Evolutionary conservation across 2,113 vertebrate genomes (phyloP), one percentile per base, ranked within the genome.

Genomic region (Aegotheles bennettii): DNA sequence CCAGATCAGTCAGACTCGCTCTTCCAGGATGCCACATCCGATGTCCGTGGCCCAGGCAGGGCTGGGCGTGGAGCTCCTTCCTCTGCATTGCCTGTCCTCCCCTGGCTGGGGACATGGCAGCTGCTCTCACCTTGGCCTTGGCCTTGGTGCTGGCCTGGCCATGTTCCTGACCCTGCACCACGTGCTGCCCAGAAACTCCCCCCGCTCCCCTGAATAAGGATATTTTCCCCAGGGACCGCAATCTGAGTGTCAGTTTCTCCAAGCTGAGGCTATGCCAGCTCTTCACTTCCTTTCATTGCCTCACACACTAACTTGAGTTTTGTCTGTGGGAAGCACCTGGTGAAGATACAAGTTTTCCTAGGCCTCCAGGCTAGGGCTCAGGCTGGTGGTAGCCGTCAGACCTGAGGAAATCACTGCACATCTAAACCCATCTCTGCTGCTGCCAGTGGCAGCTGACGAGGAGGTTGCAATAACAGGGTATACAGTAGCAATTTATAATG

Each of bases 1-100:
- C 57, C 1, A 29, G 31, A 92, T 80, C 42, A 13, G 12, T 38
- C 88, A 54, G 42, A 76, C 45, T 12, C 50, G 71, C 47, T 88
- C 42, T 35, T 71, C 42, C 63, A 75, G 33, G 35, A 26, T 0
- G 1, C 47, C 70, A 65, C 31, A 56, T 50, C 29, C 2, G 0
- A 50, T 0, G 0, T 33, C 64, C 28, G 25, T 0, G 0, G 59
- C 28, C 42, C 43, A 17, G n/a, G 40, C 25, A 70, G 31, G 31
- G 25, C 54, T 29, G 25, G 29, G 35, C 4, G 5, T 1, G 7
- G n/a, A 80, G 63, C 19, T 36, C 38, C 4, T 0, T 4, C 11
- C 29, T 33, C n/a, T 38, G 25, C 53, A 18, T 8, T 0, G 1
- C 42, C n/a, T 48, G 45, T 50, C 68, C 53, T 35, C 11, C 17